Conservation (phyloP, 2,113 vertebrate genomes). For the Ivindomyrus marchei region DNA sequence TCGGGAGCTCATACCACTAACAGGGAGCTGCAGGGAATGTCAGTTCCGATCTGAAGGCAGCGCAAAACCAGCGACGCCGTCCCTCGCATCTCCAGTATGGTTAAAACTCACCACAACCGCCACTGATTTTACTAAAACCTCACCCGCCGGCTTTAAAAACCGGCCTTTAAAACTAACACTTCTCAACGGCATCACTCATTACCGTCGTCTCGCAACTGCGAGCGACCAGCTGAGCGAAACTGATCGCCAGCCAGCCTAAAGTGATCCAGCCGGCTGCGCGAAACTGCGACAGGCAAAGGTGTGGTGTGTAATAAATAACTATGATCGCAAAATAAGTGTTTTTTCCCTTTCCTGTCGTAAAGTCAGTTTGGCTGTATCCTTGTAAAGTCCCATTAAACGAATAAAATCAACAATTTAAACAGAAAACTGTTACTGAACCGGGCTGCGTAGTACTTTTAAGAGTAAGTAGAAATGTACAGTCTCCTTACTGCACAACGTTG, state of each 20-base stretch:
- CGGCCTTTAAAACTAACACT: background rate
- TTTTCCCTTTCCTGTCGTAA: background rate
- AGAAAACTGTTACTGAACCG: background rate
- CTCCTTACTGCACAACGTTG: background rate
- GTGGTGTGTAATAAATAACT: background rate
- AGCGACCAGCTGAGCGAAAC: background rate
- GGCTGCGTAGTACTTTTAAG: background rate
- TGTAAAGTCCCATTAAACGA: background rate
- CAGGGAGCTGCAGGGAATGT: background rate
- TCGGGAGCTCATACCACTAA: background rate
- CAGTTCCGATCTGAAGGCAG: background rate
- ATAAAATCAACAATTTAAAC: background rate
- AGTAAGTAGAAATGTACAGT: background rate
- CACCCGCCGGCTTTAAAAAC: background rate
- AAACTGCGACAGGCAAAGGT: background rate
- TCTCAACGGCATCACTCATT: background rate
- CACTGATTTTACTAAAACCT: background rate
- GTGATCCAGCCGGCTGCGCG: background rate
- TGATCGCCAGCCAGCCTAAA: background rate
- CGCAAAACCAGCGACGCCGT: background rate
- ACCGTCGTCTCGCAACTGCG: background rate
- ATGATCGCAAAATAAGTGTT: background rate
- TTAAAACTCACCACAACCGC: background rate
- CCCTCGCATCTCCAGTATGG: background rate
- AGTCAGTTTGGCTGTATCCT: background rate